These are phyloP conservation scores for Chirona hameri DNA, from an alignment of 2,888 invertebrate genomes.

Conservation along the genomic window DNA sequence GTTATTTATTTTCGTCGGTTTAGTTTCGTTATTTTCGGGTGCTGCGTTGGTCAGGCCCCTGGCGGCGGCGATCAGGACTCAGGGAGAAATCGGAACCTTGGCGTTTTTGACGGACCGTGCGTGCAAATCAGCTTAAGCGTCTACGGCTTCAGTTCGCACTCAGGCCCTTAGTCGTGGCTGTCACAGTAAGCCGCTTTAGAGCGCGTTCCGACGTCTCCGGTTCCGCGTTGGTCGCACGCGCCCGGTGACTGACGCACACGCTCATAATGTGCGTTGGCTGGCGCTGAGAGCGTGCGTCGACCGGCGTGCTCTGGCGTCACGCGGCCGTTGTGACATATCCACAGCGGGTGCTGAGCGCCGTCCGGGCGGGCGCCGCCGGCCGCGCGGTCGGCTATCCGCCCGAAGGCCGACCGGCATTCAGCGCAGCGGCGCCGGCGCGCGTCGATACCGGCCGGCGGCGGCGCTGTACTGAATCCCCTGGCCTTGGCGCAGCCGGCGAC, in stretches of 20 bases:
- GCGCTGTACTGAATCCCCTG: background rate
- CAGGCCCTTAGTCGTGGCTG: background rate
- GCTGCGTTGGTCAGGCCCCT: background rate
- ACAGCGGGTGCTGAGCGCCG: background rate
- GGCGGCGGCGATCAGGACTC: background rate
- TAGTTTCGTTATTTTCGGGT: background rate
- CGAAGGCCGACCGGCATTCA: conserved; percentile 22
- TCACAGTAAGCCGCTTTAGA: background rate
- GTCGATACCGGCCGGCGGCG: conserved; percentile 13
- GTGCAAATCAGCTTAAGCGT: background rate
- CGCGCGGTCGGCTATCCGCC: background rate
- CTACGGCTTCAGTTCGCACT: background rate
- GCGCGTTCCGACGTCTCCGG: background rate
- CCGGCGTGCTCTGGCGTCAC: background rate
- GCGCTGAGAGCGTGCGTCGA: background rate
- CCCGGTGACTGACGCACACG: background rate
- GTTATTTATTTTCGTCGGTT: too few species aligned
- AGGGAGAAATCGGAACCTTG: background rate
- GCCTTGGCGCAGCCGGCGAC: conserved; percentile 13
- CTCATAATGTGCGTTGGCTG: background rate
- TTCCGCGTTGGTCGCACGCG: background rate
- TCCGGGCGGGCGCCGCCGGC: too few species aligned
- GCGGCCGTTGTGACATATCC: conserved; percentile 12
- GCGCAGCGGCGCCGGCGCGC: background rate
- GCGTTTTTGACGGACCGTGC: background rate